Evolutionary conservation across 1,140 invertebrate species (phyloP), one percentile per base, ranked within the genome.

Genomic region (Calephelis virginiensis): DNA sequence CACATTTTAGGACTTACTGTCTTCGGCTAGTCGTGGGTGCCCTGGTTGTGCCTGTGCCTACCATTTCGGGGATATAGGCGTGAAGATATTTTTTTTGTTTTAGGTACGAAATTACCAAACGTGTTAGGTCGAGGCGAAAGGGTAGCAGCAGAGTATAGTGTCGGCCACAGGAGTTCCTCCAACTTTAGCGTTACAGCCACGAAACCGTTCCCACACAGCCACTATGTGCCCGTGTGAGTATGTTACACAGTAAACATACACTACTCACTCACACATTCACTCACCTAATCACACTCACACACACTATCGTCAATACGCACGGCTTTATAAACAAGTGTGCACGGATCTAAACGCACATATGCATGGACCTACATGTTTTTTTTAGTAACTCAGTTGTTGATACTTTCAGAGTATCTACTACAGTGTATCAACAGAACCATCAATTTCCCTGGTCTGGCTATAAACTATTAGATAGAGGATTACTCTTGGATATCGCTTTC

Each of bases 361-460:
- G 12, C 12, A 49, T 13, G 14, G 43, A 37, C 12, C 8, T 37
- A 37, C 38, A 61, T 61, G 3, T 17, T 17, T 17, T 17, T 17
- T 28, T 28, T 28, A 28, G 28, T 28, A 28, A 28, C 28, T 28
- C 28, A 28, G 28, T 28, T 28, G 28, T 56, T 62, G 11, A 64
- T 61, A 11, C 61, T 64, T 47, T 1, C 77, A 96, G 95, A 64
- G 83, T 96, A 67, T 93, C 94, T 38, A 83, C 93, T 14, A 93
- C 93, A 50, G 74, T 96, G 38, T 97, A 95, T 85, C 95, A 95
- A 81, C 93, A 94, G 64, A 93, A 93, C 61, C 93, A 93, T 63
- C 95, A 97, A 76, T 96, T 94, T 83, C 94, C 95, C 2, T 95
- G 94, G 93, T 97, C 96, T 45, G 96, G 96, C 6, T 98, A 95